A percentile compares a stretch with the other conserved stretches of the same genome.
Evolutionary conservation across 1,140 invertebrate genomes (phyloP).

Genomic region (Epicauta chinensis): DNA sequence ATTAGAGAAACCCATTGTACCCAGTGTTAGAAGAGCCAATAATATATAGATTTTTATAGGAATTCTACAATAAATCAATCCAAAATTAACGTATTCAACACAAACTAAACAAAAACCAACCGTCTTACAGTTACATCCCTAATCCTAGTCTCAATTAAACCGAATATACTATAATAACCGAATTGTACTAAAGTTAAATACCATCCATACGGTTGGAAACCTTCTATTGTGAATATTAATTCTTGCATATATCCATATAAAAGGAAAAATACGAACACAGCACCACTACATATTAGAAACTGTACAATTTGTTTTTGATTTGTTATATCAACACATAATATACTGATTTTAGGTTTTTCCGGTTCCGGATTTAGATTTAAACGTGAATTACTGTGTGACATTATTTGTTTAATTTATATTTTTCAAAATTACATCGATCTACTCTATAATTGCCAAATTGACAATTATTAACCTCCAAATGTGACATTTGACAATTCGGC

Average conservation of each 20-base stretch:
- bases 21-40: constrained; percentile 80
- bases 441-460: too few relatives aligned
- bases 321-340: constrained; percentile 70
- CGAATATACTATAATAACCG: constrained; percentile 76
- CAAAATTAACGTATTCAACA: background rate
- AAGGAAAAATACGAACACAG: constrained; percentile 83
- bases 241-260: constrained; percentile 92
- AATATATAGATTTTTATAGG: constrained; percentile 74
- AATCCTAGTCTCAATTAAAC: constrained; percentile 65
- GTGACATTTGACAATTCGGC: background rate
- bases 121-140: constrained; percentile 58
- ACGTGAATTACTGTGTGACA: constrained; percentile 2
- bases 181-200: constrained; percentile 92
- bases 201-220: constrained; percentile 85
- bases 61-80: constrained; percentile 58
- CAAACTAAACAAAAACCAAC: constrained; percentile 42
- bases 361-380: constrained; percentile 25
- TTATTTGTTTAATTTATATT: background rate
- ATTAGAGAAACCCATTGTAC: constrained; percentile 95
- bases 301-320: constrained; percentile 59
- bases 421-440: background rate
- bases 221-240: constrained; percentile 82
- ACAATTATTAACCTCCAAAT: too few relatives aligned
- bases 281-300: constrained; percentile 68
- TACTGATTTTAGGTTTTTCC: constrained; percentile 46